Percentiles rank a stretch among this genome's conserved stretches.
Evolutionary conservation across 2,797 vertebrate species (phyloP).

Genomic region (Neosalanx taihuensis): DNA sequence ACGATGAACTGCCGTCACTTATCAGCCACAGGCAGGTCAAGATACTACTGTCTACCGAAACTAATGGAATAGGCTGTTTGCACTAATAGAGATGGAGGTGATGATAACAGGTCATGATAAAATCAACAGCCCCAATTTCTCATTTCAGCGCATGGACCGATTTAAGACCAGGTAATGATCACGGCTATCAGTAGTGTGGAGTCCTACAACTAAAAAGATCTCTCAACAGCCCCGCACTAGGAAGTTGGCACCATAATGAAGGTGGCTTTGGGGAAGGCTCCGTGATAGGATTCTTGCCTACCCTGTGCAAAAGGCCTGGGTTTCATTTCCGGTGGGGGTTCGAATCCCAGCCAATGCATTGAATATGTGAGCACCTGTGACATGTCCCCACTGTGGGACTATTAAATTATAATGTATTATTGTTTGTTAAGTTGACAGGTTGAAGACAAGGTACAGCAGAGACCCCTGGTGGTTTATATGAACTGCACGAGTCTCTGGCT

Average conservation of each 20-base stretch:
- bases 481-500: constrained; percentile 26
- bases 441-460: constrained; percentile 44
- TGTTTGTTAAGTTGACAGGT: background rate
- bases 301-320: too few species aligned
- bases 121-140: constrained; percentile 46
- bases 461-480: constrained; percentile 54
- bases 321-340: too few species aligned
- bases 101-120: constrained; percentile 28
- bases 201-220: background rate
- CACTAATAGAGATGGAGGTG: too few species aligned
- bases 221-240: too few species aligned
- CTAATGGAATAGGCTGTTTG: background rate
- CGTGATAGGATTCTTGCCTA: too few species aligned
- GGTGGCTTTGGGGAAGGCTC: too few species aligned
- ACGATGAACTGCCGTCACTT: background rate
- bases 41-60: constrained; percentile 20
- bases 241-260: too few species aligned
- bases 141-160: constrained; percentile 35
- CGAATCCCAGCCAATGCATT: too few species aligned
- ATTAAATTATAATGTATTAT: background rate
- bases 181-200: background rate
- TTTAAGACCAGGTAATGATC: constrained; percentile 24
- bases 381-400: too few species aligned
- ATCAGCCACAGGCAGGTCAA: background rate
- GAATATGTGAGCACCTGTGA: too few species aligned